These are phyloP conservation scores for Astatoreochromis straeleni DNA, from an alignment of 2,113 vertebrate species.

Conservation along the genomic window DNA sequence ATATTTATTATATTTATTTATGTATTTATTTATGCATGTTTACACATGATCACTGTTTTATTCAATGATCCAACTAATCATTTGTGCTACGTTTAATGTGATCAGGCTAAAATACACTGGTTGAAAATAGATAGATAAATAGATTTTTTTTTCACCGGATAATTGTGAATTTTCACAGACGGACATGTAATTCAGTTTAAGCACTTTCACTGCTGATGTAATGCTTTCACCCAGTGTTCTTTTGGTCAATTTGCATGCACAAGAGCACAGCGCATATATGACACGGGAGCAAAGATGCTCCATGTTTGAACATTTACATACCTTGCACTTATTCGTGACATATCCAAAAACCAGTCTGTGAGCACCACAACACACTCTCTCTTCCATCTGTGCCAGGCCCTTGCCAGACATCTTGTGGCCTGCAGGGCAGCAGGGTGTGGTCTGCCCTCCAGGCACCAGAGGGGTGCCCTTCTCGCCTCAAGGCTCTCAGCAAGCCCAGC, in stretches of 20 bases:
- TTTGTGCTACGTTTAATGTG: not conserved
- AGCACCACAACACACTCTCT: not conserved
- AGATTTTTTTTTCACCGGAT: rapidly evolving
- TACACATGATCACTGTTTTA: not conserved
- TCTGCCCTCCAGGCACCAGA: constrained; percentile 50
- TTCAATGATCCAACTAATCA: not conserved
- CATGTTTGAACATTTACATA: not conserved
- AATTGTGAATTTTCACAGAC: not conserved
- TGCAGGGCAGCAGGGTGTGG: constrained; percentile 52
- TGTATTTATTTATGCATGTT: not conserved
- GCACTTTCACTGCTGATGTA: not conserved
- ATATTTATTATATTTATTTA: not conserved
- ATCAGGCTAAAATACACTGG: not conserved
- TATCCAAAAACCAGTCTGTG: not conserved
- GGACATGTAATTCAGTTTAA: not conserved
- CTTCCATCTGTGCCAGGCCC: constrained; percentile 50
- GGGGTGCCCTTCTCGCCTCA: constrained; percentile 46
- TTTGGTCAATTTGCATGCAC: not conserved
- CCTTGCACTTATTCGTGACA: not conserved
- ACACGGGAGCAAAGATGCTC: not conserved
- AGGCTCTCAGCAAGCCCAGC: constrained; percentile 57
- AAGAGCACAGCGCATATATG: not conserved
- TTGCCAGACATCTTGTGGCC: constrained; percentile 48
- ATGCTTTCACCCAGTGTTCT: not conserved
- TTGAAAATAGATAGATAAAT: not conserved